Evolutionary conservation across 2,888 invertebrate genomes (phyloP), one percentile per base, ranked within the genome.

Genomic region (Lasioglossum zephyrum): DNA sequence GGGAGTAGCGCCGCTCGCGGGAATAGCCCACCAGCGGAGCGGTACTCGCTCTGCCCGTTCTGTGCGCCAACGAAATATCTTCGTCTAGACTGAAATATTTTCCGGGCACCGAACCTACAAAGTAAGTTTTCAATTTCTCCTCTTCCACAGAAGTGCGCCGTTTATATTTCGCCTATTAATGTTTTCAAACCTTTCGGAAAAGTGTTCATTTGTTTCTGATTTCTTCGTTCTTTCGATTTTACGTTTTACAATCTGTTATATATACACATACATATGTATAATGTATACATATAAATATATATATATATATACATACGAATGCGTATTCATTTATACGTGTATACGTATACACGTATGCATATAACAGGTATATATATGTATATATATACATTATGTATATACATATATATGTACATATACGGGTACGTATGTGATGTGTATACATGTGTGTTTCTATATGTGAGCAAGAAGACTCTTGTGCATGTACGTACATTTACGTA

Each of bases 1-100:
- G 95, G 95, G 95, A 94, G 94, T 93, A 93, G 92, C 93, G 91
- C 92, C 94, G 94, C 93, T 94, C 92, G 92, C 90, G 92, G 92
- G 95, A 95, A 95, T 93, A 94, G 93, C 89, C 94, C 92, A 86
- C 90, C 89, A 89, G 93, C 92, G 80, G 92, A 92, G 92, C 91
- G 92, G 90, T 85, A 83, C 88, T 93, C 93, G 85, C 93, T 93
- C 92, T 94, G 92, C 93, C 93, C 93, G 94, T 94, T 95, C 94
- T 93, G 94, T 89, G 87, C 94, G 86, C 84, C 93, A 94, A 93
- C 94, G 92, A 94, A 94, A 94, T 93, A 86, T 79, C 94, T 94
- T 93, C 92, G 93, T 93, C 93, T 93, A 94, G 92, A 94, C 93
- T 93, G 94, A 91, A 94, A 91, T 92, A 92, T 93, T 94, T 93